These are phyloP conservation scores for Hydroisotoma schaefferi DNA, from an alignment of 2,888 invertebrate genomes.

Conservation along the genomic window DNA sequence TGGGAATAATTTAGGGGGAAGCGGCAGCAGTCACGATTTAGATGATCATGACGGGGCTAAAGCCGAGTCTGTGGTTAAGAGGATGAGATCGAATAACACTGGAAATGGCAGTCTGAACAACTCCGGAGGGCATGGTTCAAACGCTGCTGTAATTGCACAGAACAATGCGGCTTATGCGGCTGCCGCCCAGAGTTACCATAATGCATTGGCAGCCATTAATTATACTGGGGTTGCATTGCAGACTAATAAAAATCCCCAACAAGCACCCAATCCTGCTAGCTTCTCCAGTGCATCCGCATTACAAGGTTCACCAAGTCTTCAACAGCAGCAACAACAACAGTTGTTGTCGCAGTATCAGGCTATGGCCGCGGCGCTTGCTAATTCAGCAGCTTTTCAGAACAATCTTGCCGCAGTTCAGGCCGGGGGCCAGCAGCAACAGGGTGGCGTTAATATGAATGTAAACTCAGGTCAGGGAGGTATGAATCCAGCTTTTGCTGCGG, in stretches of 20 bases:
- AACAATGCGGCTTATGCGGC: conserved; percentile 49
- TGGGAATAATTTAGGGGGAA: conserved; percentile 41
- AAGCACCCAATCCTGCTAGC: conserved; percentile 10
- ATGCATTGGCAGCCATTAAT: conserved; percentile 62
- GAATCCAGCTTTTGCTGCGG: conserved; percentile 38
- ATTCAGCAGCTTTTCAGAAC: conserved; percentile 37
- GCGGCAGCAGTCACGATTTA: conserved; percentile 5
- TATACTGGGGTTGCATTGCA: conserved; percentile 70
- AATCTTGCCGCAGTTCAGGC: conserved; percentile 41
- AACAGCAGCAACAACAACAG: conserved; percentile 43
- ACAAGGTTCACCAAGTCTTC: conserved; percentile 34
- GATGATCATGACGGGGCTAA: conserved; percentile 43
- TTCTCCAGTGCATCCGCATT: conserved; percentile 23
- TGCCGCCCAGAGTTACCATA: conserved; percentile 50
- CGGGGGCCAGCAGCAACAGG: conserved; percentile 26
- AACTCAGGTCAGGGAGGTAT: conserved; percentile 34
- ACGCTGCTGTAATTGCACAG: conserved; percentile 34
- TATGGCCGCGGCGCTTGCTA: conserved; percentile 47
- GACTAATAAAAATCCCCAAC: conserved; percentile 46
- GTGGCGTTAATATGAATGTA: conserved; percentile 26
- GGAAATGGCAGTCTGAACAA: conserved; percentile 8
- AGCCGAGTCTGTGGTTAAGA: conserved; percentile 43
- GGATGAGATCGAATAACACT: conserved; percentile 39
- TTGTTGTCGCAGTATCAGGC: conserved; percentile 42
- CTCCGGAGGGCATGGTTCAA: conserved; percentile 16